Evolutionary conservation across 2,888 invertebrate species (phyloP).

Genomic region (Trissoscelio sp.): DNA sequence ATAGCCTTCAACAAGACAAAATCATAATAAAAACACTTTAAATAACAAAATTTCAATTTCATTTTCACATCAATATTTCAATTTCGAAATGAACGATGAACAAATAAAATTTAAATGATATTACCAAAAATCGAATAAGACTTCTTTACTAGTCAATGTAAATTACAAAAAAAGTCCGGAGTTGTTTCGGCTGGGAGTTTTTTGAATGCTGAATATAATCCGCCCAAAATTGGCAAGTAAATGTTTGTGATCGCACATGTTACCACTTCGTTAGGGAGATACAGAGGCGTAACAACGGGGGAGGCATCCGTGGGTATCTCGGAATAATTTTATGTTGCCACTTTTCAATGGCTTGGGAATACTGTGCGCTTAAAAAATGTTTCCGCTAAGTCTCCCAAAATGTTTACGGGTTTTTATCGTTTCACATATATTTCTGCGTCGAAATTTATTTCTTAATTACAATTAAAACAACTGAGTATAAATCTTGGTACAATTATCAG

Average conservation of each 20-base stretch:
- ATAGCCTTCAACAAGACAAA: background rate
- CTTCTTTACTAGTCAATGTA: background rate
- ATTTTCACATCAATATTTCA: background rate
- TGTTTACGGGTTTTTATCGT: too few species aligned
- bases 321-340: slow-evolving; percentile 13
- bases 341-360: too few species aligned
- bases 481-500: too few species aligned
- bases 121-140: background rate
- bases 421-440: too few species aligned
- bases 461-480: too few species aligned
- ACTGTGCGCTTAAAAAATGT: too few species aligned
- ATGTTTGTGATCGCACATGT: slow-evolving; percentile 14
- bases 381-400: too few species aligned
- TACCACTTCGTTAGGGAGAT: slow-evolving; percentile 17
- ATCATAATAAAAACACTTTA: background rate
- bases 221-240: slow-evolving; percentile 11
- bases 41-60: background rate
- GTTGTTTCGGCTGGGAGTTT: background rate
- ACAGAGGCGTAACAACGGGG: slow-evolving; percentile 14
- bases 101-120: background rate
- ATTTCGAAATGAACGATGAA: background rate
- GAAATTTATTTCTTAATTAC: too few species aligned
- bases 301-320: background rate
- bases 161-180: background rate
- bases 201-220: background rate